Percentiles rank a stretch among this genome's conserved stretches.
phyloP scores from a whole-genome alignment of 1,140 invertebrate genomes.

The Kradibia gibbosae region DNA sequence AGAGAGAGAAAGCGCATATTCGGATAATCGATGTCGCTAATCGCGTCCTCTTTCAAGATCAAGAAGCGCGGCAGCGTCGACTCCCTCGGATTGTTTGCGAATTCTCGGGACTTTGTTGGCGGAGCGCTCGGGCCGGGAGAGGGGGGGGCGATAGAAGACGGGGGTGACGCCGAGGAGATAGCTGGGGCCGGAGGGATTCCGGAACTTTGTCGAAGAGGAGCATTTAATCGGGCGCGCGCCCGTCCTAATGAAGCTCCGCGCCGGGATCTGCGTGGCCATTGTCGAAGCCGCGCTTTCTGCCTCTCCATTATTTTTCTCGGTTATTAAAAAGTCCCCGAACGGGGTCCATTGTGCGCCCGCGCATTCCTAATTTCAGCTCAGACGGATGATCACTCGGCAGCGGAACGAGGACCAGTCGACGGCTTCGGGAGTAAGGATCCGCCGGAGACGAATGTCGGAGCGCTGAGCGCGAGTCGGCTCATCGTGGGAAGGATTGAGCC shows the following conservation, averaged over 20 bases:
- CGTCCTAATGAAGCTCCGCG: slow-evolving; percentile 62
- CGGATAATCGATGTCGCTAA: slow-evolving; percentile 52
- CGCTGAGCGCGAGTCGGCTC: too few relatives aligned
- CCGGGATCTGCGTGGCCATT: slow-evolving; percentile 32
- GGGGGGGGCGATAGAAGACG: too few relatives aligned
- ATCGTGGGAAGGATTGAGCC: neutral
- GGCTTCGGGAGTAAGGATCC: slow-evolving; percentile 35
- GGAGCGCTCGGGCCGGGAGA: too few relatives aligned
- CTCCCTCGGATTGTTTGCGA: slow-evolving; percentile 47
- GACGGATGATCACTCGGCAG: slow-evolving; percentile 36
- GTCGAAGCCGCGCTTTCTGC: slow-evolving; percentile 15
- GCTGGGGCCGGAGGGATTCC: too few relatives aligned
- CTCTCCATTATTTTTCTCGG: slow-evolving; percentile 66
- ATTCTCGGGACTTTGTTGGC: neutral
- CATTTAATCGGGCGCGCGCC: slow-evolving; percentile 60
- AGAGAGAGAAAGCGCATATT: neutral
- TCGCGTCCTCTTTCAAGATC: slow-evolving; percentile 50
- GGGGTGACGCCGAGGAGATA: too few relatives aligned
- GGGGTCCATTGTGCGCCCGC: slow-evolving; percentile 26
- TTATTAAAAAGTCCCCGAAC: slow-evolving; percentile 64
- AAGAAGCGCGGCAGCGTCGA: slow-evolving; percentile 33
- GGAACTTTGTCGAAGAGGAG: slow-evolving; percentile 42
- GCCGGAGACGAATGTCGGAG: slow-evolving; percentile 4
- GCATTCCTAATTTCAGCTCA: slow-evolving; percentile 47
- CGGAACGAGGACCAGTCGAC: slow-evolving; percentile 37